Percentiles rank a stretch among this genome's conserved stretches.
phyloP scores from a whole-genome alignment of 2,888 invertebrate species.

The Halocaridina rubra region DNA sequence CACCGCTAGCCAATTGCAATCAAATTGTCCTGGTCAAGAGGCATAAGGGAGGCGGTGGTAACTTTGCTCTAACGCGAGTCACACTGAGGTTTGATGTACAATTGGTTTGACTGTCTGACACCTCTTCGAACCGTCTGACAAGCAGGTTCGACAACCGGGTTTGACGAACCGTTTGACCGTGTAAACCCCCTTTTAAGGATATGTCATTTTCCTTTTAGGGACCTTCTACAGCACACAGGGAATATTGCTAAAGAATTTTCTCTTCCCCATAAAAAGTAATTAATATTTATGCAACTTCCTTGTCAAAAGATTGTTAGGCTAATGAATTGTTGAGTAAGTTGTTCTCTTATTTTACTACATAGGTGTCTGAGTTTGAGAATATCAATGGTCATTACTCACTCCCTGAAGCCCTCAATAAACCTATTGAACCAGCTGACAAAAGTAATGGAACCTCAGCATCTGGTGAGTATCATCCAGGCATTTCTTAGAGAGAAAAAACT shows the following conservation, averaged over 20 bases:
- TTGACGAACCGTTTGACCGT: background rate
- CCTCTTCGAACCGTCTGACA: background rate
- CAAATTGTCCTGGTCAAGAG: constrained; percentile 3
- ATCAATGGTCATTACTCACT: constrained; percentile 98
- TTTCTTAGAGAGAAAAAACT: too few relatives aligned
- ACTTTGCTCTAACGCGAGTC: constrained; percentile 1
- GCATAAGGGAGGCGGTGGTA: constrained; percentile 15
- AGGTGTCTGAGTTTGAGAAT: constrained; percentile 97
- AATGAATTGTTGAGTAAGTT: too few relatives aligned
- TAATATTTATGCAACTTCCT: too few relatives aligned
- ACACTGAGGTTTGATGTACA: constrained; percentile 1
- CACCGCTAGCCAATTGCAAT: too few relatives aligned
- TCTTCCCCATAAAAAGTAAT: too few relatives aligned
- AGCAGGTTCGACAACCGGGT: background rate
- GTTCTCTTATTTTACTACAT: constrained; percentile 3
- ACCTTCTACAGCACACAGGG: too few relatives aligned
- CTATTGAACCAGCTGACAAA: constrained; percentile 76
- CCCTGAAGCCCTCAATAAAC: constrained; percentile 89
- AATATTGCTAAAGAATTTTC: too few relatives aligned
- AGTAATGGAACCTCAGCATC: constrained; percentile 59
- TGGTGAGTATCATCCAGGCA: constrained; percentile 42
- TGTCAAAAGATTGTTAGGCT: too few relatives aligned
- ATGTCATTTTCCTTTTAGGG: too few relatives aligned
- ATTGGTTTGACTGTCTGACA: constrained; percentile 14
- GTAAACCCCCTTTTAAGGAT: background rate